phyloP scores from a whole-genome alignment of 2,113 vertebrate genomes.

The Mustela nigripes region DNA sequence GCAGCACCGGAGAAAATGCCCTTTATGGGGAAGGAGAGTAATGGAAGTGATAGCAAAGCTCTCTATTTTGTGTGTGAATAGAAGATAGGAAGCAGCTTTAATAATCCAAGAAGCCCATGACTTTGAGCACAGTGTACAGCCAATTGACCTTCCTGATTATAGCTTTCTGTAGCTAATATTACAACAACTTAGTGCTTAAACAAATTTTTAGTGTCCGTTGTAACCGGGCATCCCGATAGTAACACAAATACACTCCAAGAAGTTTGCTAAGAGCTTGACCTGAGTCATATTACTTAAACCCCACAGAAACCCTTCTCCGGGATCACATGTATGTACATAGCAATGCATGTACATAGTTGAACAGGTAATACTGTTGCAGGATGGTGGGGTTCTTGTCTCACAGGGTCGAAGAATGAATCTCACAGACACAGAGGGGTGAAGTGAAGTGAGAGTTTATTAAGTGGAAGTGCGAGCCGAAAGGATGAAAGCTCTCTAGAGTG shows the following conservation, averaged over 20 bases:
- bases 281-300: constrained; percentile 18
- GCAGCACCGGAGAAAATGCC: constrained; percentile 7
- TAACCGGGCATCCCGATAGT: neutral
- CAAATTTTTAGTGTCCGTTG: neutral
- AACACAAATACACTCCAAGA: neutral
- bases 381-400: neutral
- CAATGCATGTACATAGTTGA: neutral
- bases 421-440: neutral
- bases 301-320: neutral
- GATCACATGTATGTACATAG: neutral
- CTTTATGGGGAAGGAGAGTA: constrained; percentile 42
- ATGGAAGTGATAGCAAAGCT: constrained; percentile 21
- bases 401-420: neutral
- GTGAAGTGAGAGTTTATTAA: neutral
- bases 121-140: neutral
- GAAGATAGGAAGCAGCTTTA: neutral
- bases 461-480: neutral
- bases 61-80: neutral
- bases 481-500: neutral
- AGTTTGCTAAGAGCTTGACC: neutral
- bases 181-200: neutral
- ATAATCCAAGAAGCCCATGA: constrained; percentile 16
- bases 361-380: neutral
- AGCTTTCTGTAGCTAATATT: constrained; percentile 11
- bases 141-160: neutral